These are phyloP conservation scores for Cataglyphis rosenhaueri DNA, from an alignment of 2,888 invertebrate genomes.

Conservation along the genomic window DNA sequence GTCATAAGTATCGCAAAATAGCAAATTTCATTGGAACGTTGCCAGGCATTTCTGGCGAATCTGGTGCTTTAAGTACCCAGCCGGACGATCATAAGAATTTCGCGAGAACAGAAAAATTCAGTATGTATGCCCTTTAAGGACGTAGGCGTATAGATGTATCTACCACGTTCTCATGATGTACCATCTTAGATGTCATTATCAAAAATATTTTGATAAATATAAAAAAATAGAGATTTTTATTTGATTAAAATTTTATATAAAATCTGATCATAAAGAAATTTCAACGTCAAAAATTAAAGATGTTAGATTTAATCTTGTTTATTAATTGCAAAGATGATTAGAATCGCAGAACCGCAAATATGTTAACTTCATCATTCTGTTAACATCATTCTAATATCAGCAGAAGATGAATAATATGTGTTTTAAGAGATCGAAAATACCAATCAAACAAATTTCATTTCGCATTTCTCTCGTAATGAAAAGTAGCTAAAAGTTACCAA, in stretches of 20 bases:
- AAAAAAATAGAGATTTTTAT: not conserved
- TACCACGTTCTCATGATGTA: not conserved
- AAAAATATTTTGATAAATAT: not conserved
- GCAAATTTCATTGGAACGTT: constrained; percentile 76
- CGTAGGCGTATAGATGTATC: not conserved
- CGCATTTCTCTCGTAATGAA: constrained; percentile 6
- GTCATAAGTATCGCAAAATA: constrained; percentile 60
- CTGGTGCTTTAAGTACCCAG: constrained; percentile 66
- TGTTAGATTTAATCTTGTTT: not conserved
- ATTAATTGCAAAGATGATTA: not conserved
- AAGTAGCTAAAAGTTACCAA: not conserved
- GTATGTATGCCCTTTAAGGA: constrained; percentile 11
- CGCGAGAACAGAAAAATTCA: constrained; percentile 49
- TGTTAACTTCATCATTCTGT: not conserved
- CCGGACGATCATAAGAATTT: constrained; percentile 57
- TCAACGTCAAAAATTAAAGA: not conserved
- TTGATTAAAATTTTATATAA: not conserved
- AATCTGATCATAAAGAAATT: not conserved
- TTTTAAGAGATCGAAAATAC: not conserved
- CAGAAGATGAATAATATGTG: constrained; percentile 31
- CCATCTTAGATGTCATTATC: not conserved
- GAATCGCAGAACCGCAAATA: not conserved
- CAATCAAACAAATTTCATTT: constrained; percentile 33
- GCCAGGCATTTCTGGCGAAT: constrained; percentile 73
- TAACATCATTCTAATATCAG: constrained; percentile 54